A percentile compares a stretch with the other conserved stretches of the same genome.
These are phyloP conservation scores for Natator depressus DNA, from an alignment of 2,113 vertebrate genomes.

Conservation along the genomic window DNA sequence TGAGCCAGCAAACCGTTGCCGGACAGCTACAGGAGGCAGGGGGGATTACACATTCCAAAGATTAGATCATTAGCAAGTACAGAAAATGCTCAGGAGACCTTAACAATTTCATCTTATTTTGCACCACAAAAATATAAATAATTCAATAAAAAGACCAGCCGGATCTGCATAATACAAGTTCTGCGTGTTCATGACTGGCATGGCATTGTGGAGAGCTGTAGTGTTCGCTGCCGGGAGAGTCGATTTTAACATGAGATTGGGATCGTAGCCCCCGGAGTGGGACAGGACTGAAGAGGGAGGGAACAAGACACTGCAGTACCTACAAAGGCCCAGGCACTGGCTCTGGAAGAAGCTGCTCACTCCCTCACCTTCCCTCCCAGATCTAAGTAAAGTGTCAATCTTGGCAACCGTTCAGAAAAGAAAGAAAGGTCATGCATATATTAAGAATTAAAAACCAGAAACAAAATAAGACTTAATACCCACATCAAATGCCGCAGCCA, in stretches of 20 bases:
- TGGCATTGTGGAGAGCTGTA: accelerated
- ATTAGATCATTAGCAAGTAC: background rate
- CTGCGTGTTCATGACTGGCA: accelerated
- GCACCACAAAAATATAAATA: background rate
- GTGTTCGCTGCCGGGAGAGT: accelerated
- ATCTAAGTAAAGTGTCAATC: background rate
- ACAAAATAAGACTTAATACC: accelerated
- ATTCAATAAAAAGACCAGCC: accelerated
- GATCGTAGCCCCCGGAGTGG: too few species aligned
- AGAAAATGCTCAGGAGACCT: accelerated
- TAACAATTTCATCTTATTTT: background rate
- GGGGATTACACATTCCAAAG: accelerated
- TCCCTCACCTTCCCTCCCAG: background rate
- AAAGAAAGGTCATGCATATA: accelerated
- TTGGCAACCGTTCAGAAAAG: accelerated
- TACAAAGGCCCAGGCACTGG: accelerated
- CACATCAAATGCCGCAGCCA: accelerated
- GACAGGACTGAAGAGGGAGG: background rate
- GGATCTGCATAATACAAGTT: accelerated
- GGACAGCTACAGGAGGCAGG: background rate
- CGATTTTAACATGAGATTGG: accelerated
- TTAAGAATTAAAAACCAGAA: background rate
- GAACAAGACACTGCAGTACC: background rate
- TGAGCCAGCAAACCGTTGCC: background rate
- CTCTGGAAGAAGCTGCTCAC: accelerated